Percentiles rank a stretch among this genome's conserved stretches.
Conservation (phyloP, 2,888 invertebrate genomes). For the Axea sp. region DNA sequence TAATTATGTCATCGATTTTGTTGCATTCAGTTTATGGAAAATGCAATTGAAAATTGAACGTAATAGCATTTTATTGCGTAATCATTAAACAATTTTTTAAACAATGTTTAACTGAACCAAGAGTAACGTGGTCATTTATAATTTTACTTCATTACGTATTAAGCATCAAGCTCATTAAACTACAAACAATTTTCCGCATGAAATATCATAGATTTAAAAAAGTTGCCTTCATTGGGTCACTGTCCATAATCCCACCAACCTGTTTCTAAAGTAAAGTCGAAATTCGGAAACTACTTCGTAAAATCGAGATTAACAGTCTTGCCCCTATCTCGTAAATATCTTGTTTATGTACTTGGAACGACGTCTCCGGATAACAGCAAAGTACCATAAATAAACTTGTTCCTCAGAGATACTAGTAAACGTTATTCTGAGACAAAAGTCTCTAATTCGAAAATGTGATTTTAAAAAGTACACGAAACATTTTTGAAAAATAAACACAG, state of each 20-base stretch:
- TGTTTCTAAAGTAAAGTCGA: constrained; percentile 17
- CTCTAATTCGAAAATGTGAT: constrained; percentile 40
- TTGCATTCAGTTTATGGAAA: too few species aligned
- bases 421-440: constrained; percentile 19
- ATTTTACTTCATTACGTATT: constrained; percentile 14
- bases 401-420: constrained; percentile 42
- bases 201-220: constrained; percentile 14
- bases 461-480: constrained; percentile 4
- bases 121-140: constrained; percentile 9
- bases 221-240: constrained; percentile 2
- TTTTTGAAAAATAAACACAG: constrained; percentile 23
- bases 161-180: constrained; percentile 32
- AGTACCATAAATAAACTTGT: constrained; percentile 56
- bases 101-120: not conserved
- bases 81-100: too few species aligned
- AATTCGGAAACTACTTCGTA: constrained; percentile 54
- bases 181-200: constrained; percentile 27
- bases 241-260: constrained; percentile 30
- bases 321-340: constrained; percentile 58
- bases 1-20: too few species aligned
- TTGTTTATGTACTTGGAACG: constrained; percentile 59
- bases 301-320: constrained; percentile 58
- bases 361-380: constrained; percentile 48
- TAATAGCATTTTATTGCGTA: too few species aligned
- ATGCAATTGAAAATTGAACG: too few species aligned